A percentile compares a stretch with the other conserved stretches of the same genome.
These are phyloP conservation scores for Bucco capensis DNA, from an alignment of 2,113 vertebrate species.

Conservation along the genomic window DNA sequence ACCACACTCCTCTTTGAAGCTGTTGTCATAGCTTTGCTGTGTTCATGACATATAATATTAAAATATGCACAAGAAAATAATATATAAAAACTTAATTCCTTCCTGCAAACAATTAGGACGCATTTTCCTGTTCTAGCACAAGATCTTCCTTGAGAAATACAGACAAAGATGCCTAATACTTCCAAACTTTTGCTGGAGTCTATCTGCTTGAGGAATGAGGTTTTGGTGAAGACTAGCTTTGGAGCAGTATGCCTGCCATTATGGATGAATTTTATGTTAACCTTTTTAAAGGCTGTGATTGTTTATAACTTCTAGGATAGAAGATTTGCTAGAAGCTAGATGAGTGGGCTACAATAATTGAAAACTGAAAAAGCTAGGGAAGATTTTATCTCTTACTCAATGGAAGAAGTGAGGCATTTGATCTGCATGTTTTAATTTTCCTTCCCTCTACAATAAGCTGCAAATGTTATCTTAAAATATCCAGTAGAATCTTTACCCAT, in stretches of 20 bases:
- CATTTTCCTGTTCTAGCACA: neutral
- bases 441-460: neutral
- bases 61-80: neutral
- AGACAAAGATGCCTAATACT: neutral
- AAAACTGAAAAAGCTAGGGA: neutral
- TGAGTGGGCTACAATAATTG: neutral
- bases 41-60: neutral
- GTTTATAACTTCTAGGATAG: neutral
- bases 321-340: neutral
- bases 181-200: neutral
- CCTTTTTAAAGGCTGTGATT: neutral
- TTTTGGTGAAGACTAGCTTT: neutral
- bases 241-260: neutral
- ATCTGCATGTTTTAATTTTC: neutral
- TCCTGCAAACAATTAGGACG: neutral
- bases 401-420: neutral
- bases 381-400: neutral
- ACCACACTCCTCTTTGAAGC: neutral
- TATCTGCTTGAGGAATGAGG: neutral
- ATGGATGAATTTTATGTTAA: neutral
- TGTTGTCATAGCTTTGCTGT: neutral
- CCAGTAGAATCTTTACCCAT: neutral
- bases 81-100: neutral
- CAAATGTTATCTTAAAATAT: neutral
- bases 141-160: neutral